Conservation (phyloP, 2,797 vertebrate genomes). For the Rhinella marina region DNA sequence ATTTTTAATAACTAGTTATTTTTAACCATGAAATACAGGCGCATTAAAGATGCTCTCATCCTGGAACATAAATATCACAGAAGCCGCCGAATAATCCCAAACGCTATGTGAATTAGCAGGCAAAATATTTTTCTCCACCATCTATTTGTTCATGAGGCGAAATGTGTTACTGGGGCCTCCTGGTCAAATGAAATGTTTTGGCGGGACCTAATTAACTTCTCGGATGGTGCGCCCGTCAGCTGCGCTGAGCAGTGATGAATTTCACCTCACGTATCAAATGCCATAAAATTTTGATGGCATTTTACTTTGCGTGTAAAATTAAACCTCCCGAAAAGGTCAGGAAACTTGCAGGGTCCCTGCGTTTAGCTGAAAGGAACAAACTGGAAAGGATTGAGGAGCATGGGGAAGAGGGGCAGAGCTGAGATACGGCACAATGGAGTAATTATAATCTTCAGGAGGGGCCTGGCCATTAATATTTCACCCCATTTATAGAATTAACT, state of each 20-base stretch:
- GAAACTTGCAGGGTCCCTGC: conserved; percentile 50
- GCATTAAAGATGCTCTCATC: conserved; percentile 45
- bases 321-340: conserved; percentile 64
- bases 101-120: conserved; percentile 25
- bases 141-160: conserved; percentile 37
- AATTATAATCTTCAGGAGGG: background rate
- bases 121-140: conserved; percentile 34
- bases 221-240: conserved; percentile 19
- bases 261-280: conserved; percentile 60
- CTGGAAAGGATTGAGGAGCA: background rate
- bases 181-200: conserved; percentile 34
- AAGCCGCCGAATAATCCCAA: conserved; percentile 38
- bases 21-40: conserved; percentile 43
- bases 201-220: conserved; percentile 51
- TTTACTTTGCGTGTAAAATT: conserved; percentile 68
- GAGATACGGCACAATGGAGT: background rate
- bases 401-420: conserved; percentile 17
- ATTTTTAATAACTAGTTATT: conserved; percentile 57
- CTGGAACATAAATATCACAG: conserved; percentile 9
- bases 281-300: conserved; percentile 64
- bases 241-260: conserved; percentile 36
- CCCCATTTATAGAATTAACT: background rate
- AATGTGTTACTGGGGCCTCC: background rate
- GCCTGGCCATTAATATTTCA: background rate
- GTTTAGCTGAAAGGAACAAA: conserved; percentile 51